Evolutionary conservation across 1,140 invertebrate genomes (phyloP), one percentile per base, ranked within the genome.

Genomic region (Hestina assimilis): DNA sequence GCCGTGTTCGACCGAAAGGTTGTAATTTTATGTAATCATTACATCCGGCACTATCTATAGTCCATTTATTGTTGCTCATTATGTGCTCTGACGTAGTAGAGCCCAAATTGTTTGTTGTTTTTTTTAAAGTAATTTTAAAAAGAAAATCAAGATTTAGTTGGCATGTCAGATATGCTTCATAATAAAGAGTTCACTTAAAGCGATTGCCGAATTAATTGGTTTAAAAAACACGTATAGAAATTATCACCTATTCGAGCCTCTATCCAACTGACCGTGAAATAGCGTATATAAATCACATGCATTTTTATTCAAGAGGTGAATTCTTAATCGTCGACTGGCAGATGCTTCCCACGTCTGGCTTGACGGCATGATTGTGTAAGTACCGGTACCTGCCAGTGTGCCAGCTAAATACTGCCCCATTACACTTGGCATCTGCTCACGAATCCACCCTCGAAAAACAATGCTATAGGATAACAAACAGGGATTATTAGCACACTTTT

Each of bases 291-390:
- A 56, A 56, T 56, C 54, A 56, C 45, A 26, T 51, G 41, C 29
- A 45, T 21, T 51, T 59, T 59, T 59, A 59, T 59, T 19, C 45
- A 51, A 26, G 45, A 31, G 28, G 35, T 51, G 29, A 59, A 42
- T 35, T 26, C 55, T 52, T 41, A 59, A 51, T 63, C 42, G 54
- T 51, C 40, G 53, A 57, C 54, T 57, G 54, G 60, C 54, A 53
- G 54, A 63, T 57, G 55, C 45, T 59, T 64, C 62, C 62, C 62
- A 64, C 56, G 62, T 59, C 47, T 48, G 43, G 46, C 15, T 50
- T 59, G 56, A 59, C 45, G 54, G 54, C 45, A 48, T 57, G 54
- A 57, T 57, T 57, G 54, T 57, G 54, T 57, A 56, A 56, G 53
- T 57, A 14, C 52, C 52, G 45, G 31, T 33, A 41, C 46, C 55